Evolutionary conservation across 2,888 invertebrate species (phyloP).

Genomic region (Melanostoma scalare): DNA sequence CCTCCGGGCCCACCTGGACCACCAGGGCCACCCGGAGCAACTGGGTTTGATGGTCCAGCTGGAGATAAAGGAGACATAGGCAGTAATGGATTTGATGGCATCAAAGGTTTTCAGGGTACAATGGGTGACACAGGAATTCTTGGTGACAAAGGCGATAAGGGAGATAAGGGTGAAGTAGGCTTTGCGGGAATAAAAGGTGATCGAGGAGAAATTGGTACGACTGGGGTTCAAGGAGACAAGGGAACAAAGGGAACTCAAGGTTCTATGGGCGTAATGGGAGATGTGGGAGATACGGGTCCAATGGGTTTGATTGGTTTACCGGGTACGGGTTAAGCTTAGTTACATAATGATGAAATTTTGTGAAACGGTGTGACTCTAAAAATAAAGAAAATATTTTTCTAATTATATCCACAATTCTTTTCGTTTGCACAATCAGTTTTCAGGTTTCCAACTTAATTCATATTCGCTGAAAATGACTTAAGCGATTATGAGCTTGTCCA

Average conservation of each 20-base stretch:
- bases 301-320: background rate
- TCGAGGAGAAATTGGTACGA: too few species aligned
- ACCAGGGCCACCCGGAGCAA: background rate
- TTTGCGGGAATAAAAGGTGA: background rate
- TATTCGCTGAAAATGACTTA: too few species aligned
- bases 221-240: background rate
- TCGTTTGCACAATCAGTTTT: too few species aligned
- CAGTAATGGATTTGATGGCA: background rate
- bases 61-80: background rate
- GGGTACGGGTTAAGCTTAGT: too few species aligned
- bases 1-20: background rate
- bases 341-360: too few species aligned
- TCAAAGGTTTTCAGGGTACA: background rate
- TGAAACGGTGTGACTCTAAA: too few species aligned
- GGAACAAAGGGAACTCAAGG: background rate
- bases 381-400: too few species aligned
- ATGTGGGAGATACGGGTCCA: background rate
- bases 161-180: background rate
- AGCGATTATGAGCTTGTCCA: too few species aligned
- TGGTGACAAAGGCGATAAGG: background rate
- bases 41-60: background rate
- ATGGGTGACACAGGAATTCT: background rate
- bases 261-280: background rate
- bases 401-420: too few species aligned
- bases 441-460: too few species aligned